Evolutionary conservation across 1,140 invertebrate genomes (phyloP), one percentile per base, ranked within the genome.

Genomic region (Aphelinus certus): DNA sequence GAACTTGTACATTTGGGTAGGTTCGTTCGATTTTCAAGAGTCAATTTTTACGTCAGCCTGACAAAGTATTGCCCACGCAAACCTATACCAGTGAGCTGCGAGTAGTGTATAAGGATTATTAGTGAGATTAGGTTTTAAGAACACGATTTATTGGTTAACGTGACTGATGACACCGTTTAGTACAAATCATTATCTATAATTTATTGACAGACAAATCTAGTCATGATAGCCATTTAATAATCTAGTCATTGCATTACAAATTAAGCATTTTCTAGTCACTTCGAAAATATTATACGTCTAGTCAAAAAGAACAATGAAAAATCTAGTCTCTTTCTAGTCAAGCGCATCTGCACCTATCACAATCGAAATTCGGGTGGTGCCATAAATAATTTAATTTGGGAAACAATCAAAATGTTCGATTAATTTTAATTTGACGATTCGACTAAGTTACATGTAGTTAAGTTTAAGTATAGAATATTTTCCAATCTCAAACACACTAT

Each of bases 261-360:
- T 9, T 53, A 53, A 9, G 4, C 51, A 53, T 53, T 53, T 53
- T 53, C 51, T 53, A 53, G 51, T 53, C 51, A 9, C 4, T 9
- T 53, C 9, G 51, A 53, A 53, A 6, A 53, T 53, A 53, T 53
- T 68, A 64, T 53, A 58, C 46, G 69, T 62, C 62, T 78, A 79
- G 78, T 76, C 63, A 68, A 57, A 49, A 51, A 60, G 42, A 48
- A 72, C 26, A 75, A 60, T 7, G 2, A 70, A 65, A 75, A 69
- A 71, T 70, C 73, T 69, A 75, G 55, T 70, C 66, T 75, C 67
- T 46, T 70, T 4, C 46, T 75, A 70, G 67, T 70, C 73, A 65
- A 26, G 4, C 55, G 63, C 56, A 26, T 26, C 26, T 26, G 26
- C 0, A 26, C 26, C 26, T 51, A 3, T 55, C 47, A 69, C 53